Evolutionary conservation across 2,888 invertebrate genomes (phyloP), one percentile per base, ranked within the genome.

Genomic region (Mamestra brassicae): DNA sequence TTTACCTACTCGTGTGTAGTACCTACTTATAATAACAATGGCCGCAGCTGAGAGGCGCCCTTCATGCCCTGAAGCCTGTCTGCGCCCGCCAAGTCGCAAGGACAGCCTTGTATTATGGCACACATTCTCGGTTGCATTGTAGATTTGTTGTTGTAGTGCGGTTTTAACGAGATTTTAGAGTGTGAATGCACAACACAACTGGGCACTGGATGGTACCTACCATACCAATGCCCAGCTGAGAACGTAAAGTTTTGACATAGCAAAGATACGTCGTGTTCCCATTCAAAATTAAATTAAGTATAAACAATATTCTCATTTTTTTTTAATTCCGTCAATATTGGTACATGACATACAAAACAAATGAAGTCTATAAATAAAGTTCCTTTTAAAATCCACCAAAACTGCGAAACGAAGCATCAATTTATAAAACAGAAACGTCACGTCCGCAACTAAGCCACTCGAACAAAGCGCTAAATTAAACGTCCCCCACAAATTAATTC

Each of bases 401-500:
- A 45, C 57, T 50, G 13, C 47, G 38, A 50, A 67, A 45, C 47
- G 47, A 45, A 58, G 68, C 36, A 45, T 70, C 61, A 78, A 80
- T 73, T 80, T 66, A 66, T 36, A 74, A 71, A 71, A 47, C 63
- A 66, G 47, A 67, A 72, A 67, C 47, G 69, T 75, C 66, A 81
- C 81, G 80, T 80, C 66, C 60, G 4, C 45, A 67, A 71, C 69
- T 72, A 63, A 71, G 72, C 67, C 67, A 50, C 62, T 80, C 57
- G 70, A 77, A 77, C 77, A 66, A 83, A 83, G 76, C 78, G 54
- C 61, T 69, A 78, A 82, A 81, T 81, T 77, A 75, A 83, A 58
- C 72, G 71, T 68, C 71, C 61, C 50, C 72, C 61, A 62, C 74
- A 76, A 85, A 85, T 85, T 85, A 85, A 85, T 85, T 85, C 83